Evolutionary conservation across 2,888 invertebrate species (phyloP), one percentile per base, ranked within the genome.

Genomic region (Cerceris ruficornis): DNA sequence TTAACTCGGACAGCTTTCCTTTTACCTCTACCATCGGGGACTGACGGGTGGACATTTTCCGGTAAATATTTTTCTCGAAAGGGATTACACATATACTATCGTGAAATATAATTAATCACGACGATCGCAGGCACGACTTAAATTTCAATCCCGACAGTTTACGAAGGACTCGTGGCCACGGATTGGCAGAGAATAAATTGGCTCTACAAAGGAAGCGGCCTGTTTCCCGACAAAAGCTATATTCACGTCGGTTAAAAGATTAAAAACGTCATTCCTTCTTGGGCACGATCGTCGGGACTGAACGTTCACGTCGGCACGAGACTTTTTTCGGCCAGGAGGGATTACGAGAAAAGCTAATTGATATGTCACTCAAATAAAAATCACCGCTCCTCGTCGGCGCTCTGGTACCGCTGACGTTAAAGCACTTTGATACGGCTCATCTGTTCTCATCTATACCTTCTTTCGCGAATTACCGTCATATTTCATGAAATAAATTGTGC

Each of bases 1-100:
- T 83, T 82, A 77, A 74, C 66, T 55, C 41, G 14, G 8, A n/a
- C 60, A 83, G 77, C 66, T 75, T 75, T 73, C 55, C 60, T 58
- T 52, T 43, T 42, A 55, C n/a, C 14, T 46, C 17, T 7, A 13
- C 0, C 17, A 8, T 15, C 9, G 46, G n/a, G 13, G 52, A 76
- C 74, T 57, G 73, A 65, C 76, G 55, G 68, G 55, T 28, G 28
- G 28, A 28, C 8, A 14, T 62, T 54, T 69, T 54, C 71, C 69
- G 64, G 57, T 62, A 67, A 71, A 74, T 74, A 80, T 64, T 62
- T 74, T 42, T 61, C 49, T 8, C 9, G 49, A 49, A 50, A 58
- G 15, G 46, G 61, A 65, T 43, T 64, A 55, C 46, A 8, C 6
- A n/a, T 11, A 14, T 9, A 28, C 28, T 9, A 7, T 9, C 46